Evolutionary conservation across 2,797 vertebrate genomes (phyloP).

Genomic region (Alosa sapidissima): DNA sequence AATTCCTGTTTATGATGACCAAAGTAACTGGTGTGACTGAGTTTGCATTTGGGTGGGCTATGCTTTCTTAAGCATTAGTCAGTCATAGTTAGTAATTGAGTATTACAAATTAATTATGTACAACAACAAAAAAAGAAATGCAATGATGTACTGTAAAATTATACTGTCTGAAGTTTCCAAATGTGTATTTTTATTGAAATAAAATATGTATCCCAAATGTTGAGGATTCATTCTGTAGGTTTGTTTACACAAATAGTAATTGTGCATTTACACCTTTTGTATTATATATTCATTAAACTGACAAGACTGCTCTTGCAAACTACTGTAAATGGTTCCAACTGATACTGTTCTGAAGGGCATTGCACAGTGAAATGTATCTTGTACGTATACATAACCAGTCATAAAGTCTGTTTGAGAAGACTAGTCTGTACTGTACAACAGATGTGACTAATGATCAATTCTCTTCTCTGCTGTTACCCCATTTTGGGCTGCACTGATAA

Average conservation of each 20-base stretch:
- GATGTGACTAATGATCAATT: background rate
- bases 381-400: too few relatives aligned
- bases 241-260: constrained; percentile 3
- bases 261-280: background rate
- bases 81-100: constrained; percentile 11
- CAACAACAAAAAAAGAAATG: constrained; percentile 1
- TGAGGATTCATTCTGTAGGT: background rate
- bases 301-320: background rate
- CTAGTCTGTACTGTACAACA: background rate
- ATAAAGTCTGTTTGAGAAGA: too few relatives aligned
- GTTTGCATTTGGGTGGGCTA: background rate
- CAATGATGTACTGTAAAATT: constrained; percentile 24
- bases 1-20: constrained; percentile 18
- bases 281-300: background rate
- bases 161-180: constrained; percentile 44
- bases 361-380: too few relatives aligned
- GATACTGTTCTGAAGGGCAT: too few relatives aligned
- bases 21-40: constrained; percentile 20
- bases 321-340: background rate
- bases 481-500: background rate
- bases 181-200: constrained; percentile 51
- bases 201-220: constrained; percentile 32
- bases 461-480: background rate
- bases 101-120: background rate
- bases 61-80: background rate